These are phyloP conservation scores for Cenopis cana DNA, from an alignment of 2,888 invertebrate species.

Conservation along the genomic window DNA sequence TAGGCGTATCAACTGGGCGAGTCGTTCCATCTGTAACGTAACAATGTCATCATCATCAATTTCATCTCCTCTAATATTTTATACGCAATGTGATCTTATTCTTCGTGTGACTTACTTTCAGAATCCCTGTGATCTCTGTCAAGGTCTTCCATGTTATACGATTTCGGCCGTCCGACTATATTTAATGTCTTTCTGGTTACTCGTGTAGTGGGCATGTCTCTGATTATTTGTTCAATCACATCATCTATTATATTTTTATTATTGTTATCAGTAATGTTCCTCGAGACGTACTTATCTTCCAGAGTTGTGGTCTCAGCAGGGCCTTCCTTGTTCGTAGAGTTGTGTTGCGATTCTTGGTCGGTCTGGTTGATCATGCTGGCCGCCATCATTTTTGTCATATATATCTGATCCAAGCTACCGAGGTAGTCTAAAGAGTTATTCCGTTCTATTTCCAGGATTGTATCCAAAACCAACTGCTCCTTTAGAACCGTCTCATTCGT, in stretches of 20 bases:
- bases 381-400: slow-evolving; percentile 67
- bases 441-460: slow-evolving; percentile 66
- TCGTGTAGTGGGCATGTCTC: slow-evolving; percentile 31
- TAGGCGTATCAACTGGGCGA: slow-evolving; percentile 50
- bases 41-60: slow-evolving; percentile 49
- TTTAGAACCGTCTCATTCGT: slow-evolving; percentile 61
- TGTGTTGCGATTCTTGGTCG: slow-evolving; percentile 48
- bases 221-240: slow-evolving; percentile 18
- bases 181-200: slow-evolving; percentile 52
- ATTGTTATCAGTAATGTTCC: slow-evolving; percentile 21
- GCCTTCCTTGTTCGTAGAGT: slow-evolving; percentile 61
- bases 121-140: slow-evolving; percentile 50
- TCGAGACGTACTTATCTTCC: slow-evolving; percentile 29
- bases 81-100: slow-evolving; percentile 45
- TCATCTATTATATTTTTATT: slow-evolving; percentile 29
- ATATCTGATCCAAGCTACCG: slow-evolving; percentile 69
- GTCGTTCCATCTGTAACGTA: slow-evolving; percentile 67
- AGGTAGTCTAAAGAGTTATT: slow-evolving; percentile 59
- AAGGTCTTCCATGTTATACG: slow-evolving; percentile 69
- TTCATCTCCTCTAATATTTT: neutral
- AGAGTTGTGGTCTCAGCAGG: slow-evolving; percentile 49
- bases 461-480: slow-evolving; percentile 65
- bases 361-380: slow-evolving; percentile 59
- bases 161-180: slow-evolving; percentile 68
- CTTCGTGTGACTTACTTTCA: slow-evolving; percentile 63